phyloP scores from a whole-genome alignment of 2,797 vertebrate genomes.

The Salmo trutta region DNA sequence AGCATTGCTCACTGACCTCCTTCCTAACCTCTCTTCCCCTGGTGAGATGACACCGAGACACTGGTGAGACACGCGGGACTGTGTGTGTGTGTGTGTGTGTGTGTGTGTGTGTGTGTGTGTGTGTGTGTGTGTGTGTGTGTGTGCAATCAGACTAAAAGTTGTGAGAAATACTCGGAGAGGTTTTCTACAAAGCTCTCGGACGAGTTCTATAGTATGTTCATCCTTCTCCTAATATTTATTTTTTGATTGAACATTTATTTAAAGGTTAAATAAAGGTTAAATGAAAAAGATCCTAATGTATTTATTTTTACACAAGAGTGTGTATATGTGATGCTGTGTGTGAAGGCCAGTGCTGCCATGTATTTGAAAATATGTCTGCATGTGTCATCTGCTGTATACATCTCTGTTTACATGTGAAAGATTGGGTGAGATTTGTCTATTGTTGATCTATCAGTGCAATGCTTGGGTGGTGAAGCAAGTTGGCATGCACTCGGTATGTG shows the following conservation, averaged over 20 bases:
- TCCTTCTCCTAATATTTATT: too few species aligned
- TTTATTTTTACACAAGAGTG: too few species aligned
- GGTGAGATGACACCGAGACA: conserved; percentile 20
- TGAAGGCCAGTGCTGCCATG: neutral
- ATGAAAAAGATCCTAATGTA: too few species aligned
- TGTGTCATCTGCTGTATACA: conserved; percentile 45
- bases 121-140: conserved; percentile 12
- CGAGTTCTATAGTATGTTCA: neutral
- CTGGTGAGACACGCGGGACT: neutral
- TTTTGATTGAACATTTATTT: too few species aligned
- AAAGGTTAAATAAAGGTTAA: too few species aligned
- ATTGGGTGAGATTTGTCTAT: conserved; percentile 59
- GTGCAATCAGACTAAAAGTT: neutral
- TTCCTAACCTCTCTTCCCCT: conserved; percentile 47
- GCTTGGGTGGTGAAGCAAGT: neutral
- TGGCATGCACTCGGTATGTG: neutral
- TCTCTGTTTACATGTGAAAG: conserved; percentile 59
- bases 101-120: conserved; percentile 14
- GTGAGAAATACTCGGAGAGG: neutral
- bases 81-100: conserved; percentile 10
- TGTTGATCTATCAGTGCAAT: conserved; percentile 25
- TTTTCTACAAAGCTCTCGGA: neutral
- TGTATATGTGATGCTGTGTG: neutral
- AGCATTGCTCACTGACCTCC: conserved; percentile 60
- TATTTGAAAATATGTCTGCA: conserved; percentile 8